Percentiles rank a stretch among this genome's conserved stretches.
phyloP scores from a whole-genome alignment of 1,140 invertebrate genomes.

The Bathynomus jamesi region DNA sequence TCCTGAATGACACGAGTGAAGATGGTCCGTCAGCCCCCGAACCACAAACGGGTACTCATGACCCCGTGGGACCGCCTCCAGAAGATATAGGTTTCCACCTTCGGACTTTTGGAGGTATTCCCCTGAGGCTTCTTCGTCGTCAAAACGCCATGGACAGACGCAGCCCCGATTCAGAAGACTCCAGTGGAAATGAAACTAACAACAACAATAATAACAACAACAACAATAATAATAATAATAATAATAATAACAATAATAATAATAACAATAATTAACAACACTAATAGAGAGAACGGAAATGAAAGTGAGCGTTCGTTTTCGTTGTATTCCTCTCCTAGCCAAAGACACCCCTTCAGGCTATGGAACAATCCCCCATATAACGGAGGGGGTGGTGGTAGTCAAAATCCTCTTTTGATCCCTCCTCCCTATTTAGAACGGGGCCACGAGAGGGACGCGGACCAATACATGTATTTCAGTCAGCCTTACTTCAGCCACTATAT shows the following conservation, averaged over 20 bases:
- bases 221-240: not conserved
- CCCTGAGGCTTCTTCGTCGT: slow-evolving; percentile 25
- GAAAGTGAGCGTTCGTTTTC: not conserved
- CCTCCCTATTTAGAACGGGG: not conserved
- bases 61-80: not conserved
- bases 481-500: slow-evolving; percentile 22
- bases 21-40: not conserved
- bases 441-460: slow-evolving; percentile 19
- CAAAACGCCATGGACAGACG: slow-evolving; percentile 27
- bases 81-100: slow-evolving; percentile 12
- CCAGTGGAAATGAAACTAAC: not conserved
- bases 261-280: not conserved
- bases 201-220: not conserved
- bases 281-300: not conserved
- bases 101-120: slow-evolving; percentile 20
- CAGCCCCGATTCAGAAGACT: slow-evolving; percentile 28
- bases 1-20: not conserved
- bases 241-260: not conserved
- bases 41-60: not conserved
- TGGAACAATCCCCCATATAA: slow-evolving; percentile 1
- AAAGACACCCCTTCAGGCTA: not conserved
- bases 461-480: slow-evolving; percentile 21
- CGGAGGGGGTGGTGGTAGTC: slow-evolving; percentile 5
- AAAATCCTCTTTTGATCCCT: not conserved
- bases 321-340: not conserved